Base-by-base conservation (phyloP, 2,888 invertebrate species). In the Ptycholaimellus sp. region DNA sequence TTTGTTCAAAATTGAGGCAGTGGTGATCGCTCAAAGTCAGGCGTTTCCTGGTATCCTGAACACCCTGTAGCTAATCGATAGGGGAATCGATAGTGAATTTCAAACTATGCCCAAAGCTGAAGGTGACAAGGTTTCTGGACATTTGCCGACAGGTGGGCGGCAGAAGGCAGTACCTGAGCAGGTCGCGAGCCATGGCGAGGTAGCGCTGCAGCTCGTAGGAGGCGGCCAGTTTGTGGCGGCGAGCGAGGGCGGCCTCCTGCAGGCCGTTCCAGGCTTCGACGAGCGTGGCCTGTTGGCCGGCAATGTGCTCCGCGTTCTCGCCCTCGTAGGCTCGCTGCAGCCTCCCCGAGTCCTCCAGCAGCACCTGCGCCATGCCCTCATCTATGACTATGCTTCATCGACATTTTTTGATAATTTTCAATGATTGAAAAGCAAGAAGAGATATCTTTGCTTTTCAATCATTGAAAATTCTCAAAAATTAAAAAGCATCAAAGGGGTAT, bases 271-370 rank as follows among this genome's bases (percentile, higher is more conserved):
- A 90, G 37, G 79, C 79, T 2, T 75, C 72, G 0, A 77, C 69
- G 0, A 93, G 75, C 4, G 78, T 72, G 27, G 72, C 72, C 60
- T 85, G 83, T 50, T 85, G 78, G 45, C 77, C 71, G 16, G 72
- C 73, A 40, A 93, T 82, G 52, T 83, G 79, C 32, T 73, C 70
- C 1, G 81, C 83, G 61, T 90, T 90, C 36, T 73, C 75, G 2
- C 81, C 80, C 0, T 87, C 87, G 62, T 87, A 90, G 14, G 71
- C 21, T 33, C 54, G 50, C 60, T 81, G 79, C 29, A 93, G 68
- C 35, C 80, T 71, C 0, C 74, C 72, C 0, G 85, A 82, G 58
- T 93, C 90, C 52, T 90, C 87, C 34, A 87, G 76, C 3, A 93
- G 64, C 2, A 85, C 71, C 69, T 74, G 63, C 33, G 48, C 22